Evolutionary conservation across 1,140 invertebrate genomes (phyloP).

Genomic region (Nomia melanderi): DNA sequence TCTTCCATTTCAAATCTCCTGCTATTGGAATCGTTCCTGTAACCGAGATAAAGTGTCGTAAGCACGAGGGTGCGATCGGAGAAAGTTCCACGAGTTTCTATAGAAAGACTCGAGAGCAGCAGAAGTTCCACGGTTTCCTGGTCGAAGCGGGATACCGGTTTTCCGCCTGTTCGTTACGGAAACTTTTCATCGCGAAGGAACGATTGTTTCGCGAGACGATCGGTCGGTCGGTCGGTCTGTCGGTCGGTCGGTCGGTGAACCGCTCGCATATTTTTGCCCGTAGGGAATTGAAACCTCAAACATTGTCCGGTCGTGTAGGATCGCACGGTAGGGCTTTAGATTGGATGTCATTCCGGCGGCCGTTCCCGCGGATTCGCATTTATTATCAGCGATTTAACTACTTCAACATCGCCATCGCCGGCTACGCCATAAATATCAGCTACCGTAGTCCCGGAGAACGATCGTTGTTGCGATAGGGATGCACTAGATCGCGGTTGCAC

Average conservation of each 20-base stretch:
- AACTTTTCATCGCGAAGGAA: not conserved
- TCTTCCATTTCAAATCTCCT: no score
- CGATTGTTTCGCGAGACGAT: not conserved
- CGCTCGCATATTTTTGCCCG: not conserved
- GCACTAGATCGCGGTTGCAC: slow-evolving; percentile 75
- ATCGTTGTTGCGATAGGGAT: slow-evolving; percentile 77
- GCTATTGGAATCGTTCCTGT: not conserved
- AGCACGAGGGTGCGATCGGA: not conserved
- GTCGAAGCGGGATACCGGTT: slow-evolving; percentile 2
- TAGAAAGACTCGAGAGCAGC: not conserved
- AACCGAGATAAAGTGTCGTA: not conserved
- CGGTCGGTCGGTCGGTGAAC: not conserved
- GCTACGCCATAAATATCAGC: slow-evolving; percentile 74
- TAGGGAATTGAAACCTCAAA: slow-evolving; percentile 27
- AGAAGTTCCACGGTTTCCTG: not conserved
- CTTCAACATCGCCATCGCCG: slow-evolving; percentile 71
- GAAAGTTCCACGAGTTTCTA: not conserved
- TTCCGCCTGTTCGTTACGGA: not conserved
- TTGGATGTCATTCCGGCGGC: slow-evolving; percentile 61
- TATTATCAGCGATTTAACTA: slow-evolving; percentile 79
- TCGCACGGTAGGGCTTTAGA: slow-evolving; percentile 6
- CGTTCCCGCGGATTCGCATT: slow-evolving; percentile 71
- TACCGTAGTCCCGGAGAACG: slow-evolving; percentile 71
- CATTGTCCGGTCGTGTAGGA: not conserved
- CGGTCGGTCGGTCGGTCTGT: no score